Base-by-base conservation (phyloP, 2,797 vertebrate species). In the Silurus aristotelis region DNA sequence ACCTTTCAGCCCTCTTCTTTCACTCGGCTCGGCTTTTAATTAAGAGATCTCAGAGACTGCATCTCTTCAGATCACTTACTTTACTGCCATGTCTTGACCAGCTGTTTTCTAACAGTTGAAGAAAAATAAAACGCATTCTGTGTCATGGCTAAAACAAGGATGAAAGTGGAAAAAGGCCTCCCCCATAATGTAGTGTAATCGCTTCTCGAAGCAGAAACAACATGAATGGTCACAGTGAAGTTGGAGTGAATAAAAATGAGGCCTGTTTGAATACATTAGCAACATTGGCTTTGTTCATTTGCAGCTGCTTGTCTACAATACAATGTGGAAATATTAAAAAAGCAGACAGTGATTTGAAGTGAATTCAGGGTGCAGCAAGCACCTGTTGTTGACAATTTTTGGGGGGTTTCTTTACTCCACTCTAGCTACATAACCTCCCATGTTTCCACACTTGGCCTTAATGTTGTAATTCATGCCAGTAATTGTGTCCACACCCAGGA, bases 11-110 rank as follows among this genome's bases (percentile, higher is more conserved):
- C 68, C 12, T 72, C 55, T 31, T 66, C 76, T 60, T 27, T 0
- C 70, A 43, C 64, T 58, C 25, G 5, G 61, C 61, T 75, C 71
- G 71, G 71, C 72, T 83, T 87, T 83, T 88, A 85, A 88, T 87
- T 77, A 87, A 80, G 87, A 85, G 72, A 79, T 76, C 56, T 43
- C 31, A 0, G 38, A 82, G 76, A 71, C 83, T 63, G 48, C 61
- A 25, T 22, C 80, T 66, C 55, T 46, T 60, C 14, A 20, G 67
- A 56, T 82, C 56, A 67, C 76, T 10, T 38, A 75, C 83, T 64
- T 83, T 52, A 73, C 31, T 56, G 63, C 73, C 46, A 43, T 61
- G 73, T 83, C 72, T 73, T 68, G 15, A 80, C 80, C 70, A 80
- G 63, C 82, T 63, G 56, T 19, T 66, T 31, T 46, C 56, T 78